phyloP scores from a whole-genome alignment of 2,888 invertebrate species.

The Parelbella ahira region DNA sequence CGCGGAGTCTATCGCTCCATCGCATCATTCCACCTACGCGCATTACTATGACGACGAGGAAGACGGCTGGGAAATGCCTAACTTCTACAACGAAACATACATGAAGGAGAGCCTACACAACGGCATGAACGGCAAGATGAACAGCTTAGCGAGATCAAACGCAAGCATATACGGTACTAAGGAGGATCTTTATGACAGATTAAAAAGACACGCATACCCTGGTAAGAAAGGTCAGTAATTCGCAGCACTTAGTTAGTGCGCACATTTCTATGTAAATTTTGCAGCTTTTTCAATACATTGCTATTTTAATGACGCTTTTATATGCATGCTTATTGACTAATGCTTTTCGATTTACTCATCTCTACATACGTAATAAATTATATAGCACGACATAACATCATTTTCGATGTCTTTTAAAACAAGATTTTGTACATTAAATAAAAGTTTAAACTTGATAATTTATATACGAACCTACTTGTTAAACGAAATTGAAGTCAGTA shows the following conservation, averaged over 20 bases:
- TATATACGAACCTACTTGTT: no score
- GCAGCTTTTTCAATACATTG: slow-evolving; percentile 38
- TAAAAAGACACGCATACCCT: slow-evolving; percentile 96
- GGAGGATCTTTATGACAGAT: slow-evolving; percentile 96
- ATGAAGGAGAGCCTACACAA: slow-evolving; percentile 96
- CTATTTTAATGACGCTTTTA: slow-evolving; percentile 7
- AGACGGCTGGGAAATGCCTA: slow-evolving; percentile 98
- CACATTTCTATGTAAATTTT: slow-evolving; percentile 45
- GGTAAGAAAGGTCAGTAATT: slow-evolving; percentile 92
- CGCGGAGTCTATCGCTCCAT: slow-evolving; percentile 96
- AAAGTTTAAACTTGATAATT: no score
- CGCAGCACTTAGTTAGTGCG: slow-evolving; percentile 66
- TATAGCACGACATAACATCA: no score
- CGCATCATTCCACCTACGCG: slow-evolving; percentile 96
- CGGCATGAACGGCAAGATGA: slow-evolving; percentile 92
- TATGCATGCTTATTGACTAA: no score
- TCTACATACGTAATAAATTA: no score
- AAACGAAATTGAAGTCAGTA: no score
- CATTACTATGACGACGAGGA: slow-evolving; percentile 98
- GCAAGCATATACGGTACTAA: slow-evolving; percentile 97
- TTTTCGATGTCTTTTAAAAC: no score
- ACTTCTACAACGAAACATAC: slow-evolving; percentile 97
- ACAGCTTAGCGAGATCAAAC: slow-evolving; percentile 94
- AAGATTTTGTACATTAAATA: no score
- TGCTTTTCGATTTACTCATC: no score